Evolutionary conservation across 1,140 invertebrate species (phyloP).

Genomic region (Plectus sambesii): DNA sequence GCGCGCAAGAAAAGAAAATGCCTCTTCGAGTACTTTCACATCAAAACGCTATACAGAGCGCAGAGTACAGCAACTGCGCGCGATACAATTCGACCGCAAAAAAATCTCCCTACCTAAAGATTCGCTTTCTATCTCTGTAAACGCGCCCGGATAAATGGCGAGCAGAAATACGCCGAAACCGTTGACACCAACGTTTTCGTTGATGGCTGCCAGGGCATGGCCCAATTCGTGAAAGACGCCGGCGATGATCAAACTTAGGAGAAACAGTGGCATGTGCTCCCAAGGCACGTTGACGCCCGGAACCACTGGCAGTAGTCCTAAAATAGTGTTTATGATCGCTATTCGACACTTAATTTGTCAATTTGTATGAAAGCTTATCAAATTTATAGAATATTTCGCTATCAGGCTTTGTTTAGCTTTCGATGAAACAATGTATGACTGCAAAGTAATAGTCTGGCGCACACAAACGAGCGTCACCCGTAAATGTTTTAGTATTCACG

Average conservation of each 20-base stretch:
- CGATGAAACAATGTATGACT: constrained; percentile 10
- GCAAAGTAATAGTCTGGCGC: constrained; percentile 19
- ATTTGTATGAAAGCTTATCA: constrained; percentile 11
- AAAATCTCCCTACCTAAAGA: constrained; percentile 39
- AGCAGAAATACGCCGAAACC: constrained; percentile 52
- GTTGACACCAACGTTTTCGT: constrained; percentile 51
- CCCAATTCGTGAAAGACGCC: constrained; percentile 69
- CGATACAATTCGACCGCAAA: too few species aligned
- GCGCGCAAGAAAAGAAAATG: too few species aligned
- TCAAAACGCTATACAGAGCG: too few species aligned
- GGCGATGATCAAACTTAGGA: constrained; percentile 65
- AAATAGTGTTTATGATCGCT: constrained; percentile 1
- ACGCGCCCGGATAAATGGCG: constrained; percentile 51
- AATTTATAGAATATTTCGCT: neutral
- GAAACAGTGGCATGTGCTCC: constrained; percentile 73
- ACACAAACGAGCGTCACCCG: neutral
- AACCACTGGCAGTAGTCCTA: constrained; percentile 48
- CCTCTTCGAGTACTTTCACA: too few species aligned
- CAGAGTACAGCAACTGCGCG: too few species aligned
- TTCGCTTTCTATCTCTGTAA: constrained; percentile 51
- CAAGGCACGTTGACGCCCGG: constrained; percentile 79
- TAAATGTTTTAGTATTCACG: neutral
- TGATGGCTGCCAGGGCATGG: constrained; percentile 42
- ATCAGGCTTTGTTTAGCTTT: neutral
- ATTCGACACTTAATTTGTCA: neutral